A percentile compares a stretch with the other conserved stretches of the same genome.
These are phyloP conservation scores for Drosophila greeni DNA, from an alignment of 2,888 invertebrate genomes.

Conservation along the genomic window DNA sequence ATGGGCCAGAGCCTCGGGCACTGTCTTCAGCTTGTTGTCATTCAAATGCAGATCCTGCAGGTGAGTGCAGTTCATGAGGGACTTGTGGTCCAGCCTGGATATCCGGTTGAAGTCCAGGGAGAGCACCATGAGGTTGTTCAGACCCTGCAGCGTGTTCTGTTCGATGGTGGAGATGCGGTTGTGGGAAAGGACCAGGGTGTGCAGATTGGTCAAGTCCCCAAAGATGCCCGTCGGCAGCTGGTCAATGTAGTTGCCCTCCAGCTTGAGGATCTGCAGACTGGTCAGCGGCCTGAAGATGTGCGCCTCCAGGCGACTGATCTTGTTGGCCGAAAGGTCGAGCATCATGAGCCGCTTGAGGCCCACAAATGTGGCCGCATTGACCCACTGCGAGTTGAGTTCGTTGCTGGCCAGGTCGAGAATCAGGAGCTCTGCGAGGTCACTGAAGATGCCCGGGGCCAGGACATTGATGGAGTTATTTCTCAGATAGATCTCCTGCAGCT, in stretches of 20 bases:
- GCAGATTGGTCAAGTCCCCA: slow-evolving; percentile 91
- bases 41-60: slow-evolving; percentile 94
- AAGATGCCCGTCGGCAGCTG: slow-evolving; percentile 92
- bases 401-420: slow-evolving; percentile 91
- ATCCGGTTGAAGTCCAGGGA: slow-evolving; percentile 92
- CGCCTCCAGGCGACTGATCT: slow-evolving; percentile 89
- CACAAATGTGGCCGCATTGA: slow-evolving; percentile 90
- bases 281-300: slow-evolving; percentile 91
- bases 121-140: slow-evolving; percentile 89
- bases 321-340: slow-evolving; percentile 90
- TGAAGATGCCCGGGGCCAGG: slow-evolving; percentile 90
- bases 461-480: slow-evolving; percentile 94
- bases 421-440: slow-evolving; percentile 88
- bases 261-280: slow-evolving; percentile 89
- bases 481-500: slow-evolving; percentile 91
- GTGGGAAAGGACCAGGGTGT: slow-evolving; percentile 90
- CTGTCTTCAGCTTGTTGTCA: slow-evolving; percentile 88
- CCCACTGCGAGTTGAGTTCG: slow-evolving; percentile 91
- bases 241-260: slow-evolving; percentile 91
- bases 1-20: slow-evolving; percentile 89
- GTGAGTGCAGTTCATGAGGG: slow-evolving; percentile 92
- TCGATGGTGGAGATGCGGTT: slow-evolving; percentile 91
- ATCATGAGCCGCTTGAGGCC: slow-evolving; percentile 92
- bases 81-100: slow-evolving; percentile 88
- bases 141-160: slow-evolving; percentile 90